A percentile compares a stretch with the other conserved stretches of the same genome.
These are phyloP conservation scores for Crotalus horridus DNA, from an alignment of 2,113 vertebrate species.

Conservation along the genomic window DNA sequence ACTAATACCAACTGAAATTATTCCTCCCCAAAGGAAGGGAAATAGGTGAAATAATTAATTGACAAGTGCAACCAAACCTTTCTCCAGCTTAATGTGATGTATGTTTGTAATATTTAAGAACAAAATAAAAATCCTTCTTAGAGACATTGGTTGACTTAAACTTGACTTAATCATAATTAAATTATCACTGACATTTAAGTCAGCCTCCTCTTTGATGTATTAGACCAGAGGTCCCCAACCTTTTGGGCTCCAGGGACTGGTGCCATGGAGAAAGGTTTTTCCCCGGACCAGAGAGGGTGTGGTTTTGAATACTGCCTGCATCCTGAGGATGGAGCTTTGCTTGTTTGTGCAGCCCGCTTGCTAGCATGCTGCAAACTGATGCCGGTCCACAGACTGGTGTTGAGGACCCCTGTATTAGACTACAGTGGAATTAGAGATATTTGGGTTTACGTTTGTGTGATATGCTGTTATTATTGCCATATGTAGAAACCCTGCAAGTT, in stretches of 20 bases:
- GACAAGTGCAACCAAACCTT: neutral
- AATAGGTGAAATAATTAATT: neutral
- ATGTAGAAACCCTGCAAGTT: slow-evolving; percentile 25
- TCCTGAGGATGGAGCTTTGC: no score
- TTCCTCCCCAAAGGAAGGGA: neutral
- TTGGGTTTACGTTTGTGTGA: slow-evolving; percentile 19
- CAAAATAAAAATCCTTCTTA: neutral
- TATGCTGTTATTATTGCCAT: slow-evolving; percentile 49
- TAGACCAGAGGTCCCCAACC: neutral
- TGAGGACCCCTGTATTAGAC: neutral
- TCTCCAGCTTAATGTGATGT: neutral
- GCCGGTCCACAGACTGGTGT: no score
- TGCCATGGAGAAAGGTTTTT: no score
- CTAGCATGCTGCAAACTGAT: no score
- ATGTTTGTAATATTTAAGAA: slow-evolving; percentile 1
- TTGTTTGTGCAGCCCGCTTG: no score
- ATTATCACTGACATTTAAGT: slow-evolving; percentile 38
- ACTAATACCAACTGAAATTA: neutral
- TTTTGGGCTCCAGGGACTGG: no score
- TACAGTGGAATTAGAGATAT: slow-evolving; percentile 42
- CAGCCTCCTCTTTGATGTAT: slow-evolving; percentile 25
- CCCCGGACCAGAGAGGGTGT: no score
- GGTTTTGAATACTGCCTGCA: no score
- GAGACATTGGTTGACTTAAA: slow-evolving; percentile 30
- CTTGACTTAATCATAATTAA: slow-evolving; percentile 29